These are phyloP conservation scores for Xenentodon cancila DNA, from an alignment of 2,797 vertebrate genomes.

Conservation along the genomic window DNA sequence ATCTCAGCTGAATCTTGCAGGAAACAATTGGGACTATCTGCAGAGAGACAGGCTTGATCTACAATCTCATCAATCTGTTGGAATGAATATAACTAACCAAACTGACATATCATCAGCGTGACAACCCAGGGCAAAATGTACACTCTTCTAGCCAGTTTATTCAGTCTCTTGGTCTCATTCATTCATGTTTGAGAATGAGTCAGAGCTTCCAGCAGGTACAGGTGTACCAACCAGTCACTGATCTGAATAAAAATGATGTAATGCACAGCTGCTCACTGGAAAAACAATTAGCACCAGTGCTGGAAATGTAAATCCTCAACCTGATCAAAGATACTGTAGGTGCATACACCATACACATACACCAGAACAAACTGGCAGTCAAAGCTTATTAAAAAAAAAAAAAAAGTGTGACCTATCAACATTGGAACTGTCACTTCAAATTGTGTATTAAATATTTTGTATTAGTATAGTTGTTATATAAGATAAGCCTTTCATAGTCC, in stretches of 20 bases:
- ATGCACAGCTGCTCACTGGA: not conserved
- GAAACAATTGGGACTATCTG: not conserved
- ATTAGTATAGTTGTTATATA: too few relatives aligned
- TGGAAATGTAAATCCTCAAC: not conserved
- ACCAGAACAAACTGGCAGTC: too few relatives aligned
- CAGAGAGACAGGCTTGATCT: not conserved
- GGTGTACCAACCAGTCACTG: slow-evolving; percentile 12
- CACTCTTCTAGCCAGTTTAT: slow-evolving; percentile 6
- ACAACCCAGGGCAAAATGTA: slow-evolving; percentile 4
- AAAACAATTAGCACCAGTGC: not conserved
- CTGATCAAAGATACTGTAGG: too few relatives aligned
- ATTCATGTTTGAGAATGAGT: slow-evolving; percentile 44
- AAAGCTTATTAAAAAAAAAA: too few relatives aligned
- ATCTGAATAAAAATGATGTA: slow-evolving; percentile 19
- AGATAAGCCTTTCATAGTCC: too few relatives aligned
- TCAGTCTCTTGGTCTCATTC: slow-evolving; percentile 17
- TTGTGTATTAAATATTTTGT: too few relatives aligned
- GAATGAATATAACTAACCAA: slow-evolving; percentile 18
- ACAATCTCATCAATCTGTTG: slow-evolving; percentile 1
- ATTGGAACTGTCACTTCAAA: too few relatives aligned
- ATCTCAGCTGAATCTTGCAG: not conserved
- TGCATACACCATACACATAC: too few relatives aligned
- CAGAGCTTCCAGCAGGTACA: slow-evolving; percentile 34
- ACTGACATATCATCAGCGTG: slow-evolving; percentile 24
- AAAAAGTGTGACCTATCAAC: too few relatives aligned